Evolutionary conservation across 1,140 invertebrate genomes (phyloP), one percentile per base, ranked within the genome.

Genomic region (Daktulosphaira vitifoliae): DNA sequence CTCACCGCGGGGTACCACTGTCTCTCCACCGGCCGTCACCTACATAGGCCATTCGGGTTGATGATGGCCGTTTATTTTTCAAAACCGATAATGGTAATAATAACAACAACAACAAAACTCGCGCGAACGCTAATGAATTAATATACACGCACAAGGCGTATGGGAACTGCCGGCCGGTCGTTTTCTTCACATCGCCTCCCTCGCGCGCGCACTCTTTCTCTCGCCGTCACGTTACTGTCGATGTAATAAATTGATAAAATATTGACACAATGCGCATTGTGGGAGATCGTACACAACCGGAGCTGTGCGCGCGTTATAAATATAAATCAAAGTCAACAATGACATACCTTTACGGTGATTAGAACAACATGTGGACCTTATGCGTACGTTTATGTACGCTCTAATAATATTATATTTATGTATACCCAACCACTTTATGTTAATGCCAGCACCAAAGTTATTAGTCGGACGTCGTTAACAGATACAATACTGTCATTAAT

Each of bases 261-360:
- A 22, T 20, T 44, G 39, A 44, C 39, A 33, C 29, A 33, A 33
- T 33, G 29, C 29, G 29, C 29, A 33, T 33, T 33, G 29, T 33
- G 29, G 29, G 29, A 33, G 29, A 33, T 33, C 29, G 29, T 33
- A 33, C 29, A 56, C 22, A 25, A 20, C 20, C 20, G 9, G 9
- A 13, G 11, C 16, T 15, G 15, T 22, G 33, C 18, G 33, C 33
- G 25, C 8, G 16, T 18, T 16, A 1, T 50, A 48, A 48, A 42
- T 46, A 46, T 59, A 59, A 59, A 59, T 59, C 54, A 59, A 59
- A 46, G 39, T 59, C 54, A 20, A 46, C 53, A 26, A 56, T 25
- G 53, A 56, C 22, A 25, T 25, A 33, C 29, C 29, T 33, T 33
- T 33, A 33, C 29, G 29, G 29, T 33, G 29, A 33, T 33, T 33